Evolutionary conservation across 1,140 invertebrate genomes (phyloP).

Genomic region (Cyclargus thomasi): DNA sequence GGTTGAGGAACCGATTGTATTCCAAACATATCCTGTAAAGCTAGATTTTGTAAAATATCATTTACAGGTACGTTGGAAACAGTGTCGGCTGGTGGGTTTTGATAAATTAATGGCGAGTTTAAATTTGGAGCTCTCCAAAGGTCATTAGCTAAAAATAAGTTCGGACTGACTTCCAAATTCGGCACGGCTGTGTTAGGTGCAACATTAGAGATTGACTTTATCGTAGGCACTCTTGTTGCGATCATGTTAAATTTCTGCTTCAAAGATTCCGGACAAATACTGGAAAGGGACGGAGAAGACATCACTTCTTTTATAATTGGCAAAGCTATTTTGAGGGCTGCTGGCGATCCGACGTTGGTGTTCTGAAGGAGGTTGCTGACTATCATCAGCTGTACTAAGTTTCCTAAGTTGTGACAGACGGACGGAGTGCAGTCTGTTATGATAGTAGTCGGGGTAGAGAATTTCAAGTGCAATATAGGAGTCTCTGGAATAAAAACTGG

Average conservation of each 20-base stretch:
- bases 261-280: constrained; percentile 21
- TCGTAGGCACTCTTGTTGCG: not conserved
- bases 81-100: not conserved
- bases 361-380: constrained; percentile 52
- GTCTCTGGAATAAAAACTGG: constrained; percentile 2
- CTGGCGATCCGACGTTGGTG: constrained; percentile 33
- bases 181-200: not conserved
- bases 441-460: constrained; percentile 35
- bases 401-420: constrained; percentile 51
- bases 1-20: not conserved
- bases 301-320: constrained; percentile 47
- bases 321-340: constrained; percentile 38
- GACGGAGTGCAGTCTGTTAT: constrained; percentile 57
- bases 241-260: not conserved
- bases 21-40: not conserved
- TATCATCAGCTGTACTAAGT: constrained; percentile 58
- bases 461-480: constrained; percentile 21
- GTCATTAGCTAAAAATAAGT: not conserved
- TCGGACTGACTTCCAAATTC: not conserved
- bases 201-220: not conserved
- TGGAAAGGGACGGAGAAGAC: constrained; percentile 39
- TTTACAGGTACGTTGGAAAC: not conserved
- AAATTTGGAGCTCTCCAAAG: not conserved
- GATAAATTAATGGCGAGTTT: constrained; percentile 1
- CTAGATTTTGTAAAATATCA: not conserved